These are phyloP conservation scores for Muntiacus muntjak DNA, from an alignment of 2,113 vertebrate species.

Conservation along the genomic window DNA sequence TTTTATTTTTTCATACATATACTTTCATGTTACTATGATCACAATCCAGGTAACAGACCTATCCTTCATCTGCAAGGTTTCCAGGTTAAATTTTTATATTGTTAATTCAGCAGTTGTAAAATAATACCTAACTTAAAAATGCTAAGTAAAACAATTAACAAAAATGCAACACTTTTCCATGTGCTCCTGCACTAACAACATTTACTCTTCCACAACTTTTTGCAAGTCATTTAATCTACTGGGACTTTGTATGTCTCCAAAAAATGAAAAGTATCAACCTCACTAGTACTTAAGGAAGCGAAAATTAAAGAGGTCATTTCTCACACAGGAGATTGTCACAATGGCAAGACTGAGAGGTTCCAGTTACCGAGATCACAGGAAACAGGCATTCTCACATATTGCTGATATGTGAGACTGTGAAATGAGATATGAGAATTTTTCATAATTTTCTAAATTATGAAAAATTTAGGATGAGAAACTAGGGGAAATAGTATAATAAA, in stretches of 20 bases:
- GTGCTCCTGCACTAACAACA: not conserved
- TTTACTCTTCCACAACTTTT: not conserved
- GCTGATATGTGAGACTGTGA: not conserved
- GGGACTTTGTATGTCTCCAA: not conserved
- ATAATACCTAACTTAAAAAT: not conserved
- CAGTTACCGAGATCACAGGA: not conserved
- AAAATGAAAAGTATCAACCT: not conserved
- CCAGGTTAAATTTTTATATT: not conserved
- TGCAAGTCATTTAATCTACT: not conserved
- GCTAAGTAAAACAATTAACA: not conserved
- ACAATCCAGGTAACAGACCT: not conserved
- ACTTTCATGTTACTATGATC: not conserved
- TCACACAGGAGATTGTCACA: not conserved
- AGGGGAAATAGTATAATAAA: not conserved
- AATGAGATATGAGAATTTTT: not conserved
- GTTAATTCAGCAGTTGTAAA: not conserved
- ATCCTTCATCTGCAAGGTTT: not conserved
- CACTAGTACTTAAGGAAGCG: not conserved
- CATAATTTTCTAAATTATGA: not conserved
- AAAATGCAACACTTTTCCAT: not conserved
- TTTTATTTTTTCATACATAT: too few relatives aligned
- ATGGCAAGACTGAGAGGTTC: not conserved
- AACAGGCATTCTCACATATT: not conserved
- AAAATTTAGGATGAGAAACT: not conserved
- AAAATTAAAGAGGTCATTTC: conserved; percentile 5